Evolutionary conservation across 2,113 vertebrate genomes (phyloP), one percentile per base, ranked within the genome.

Genomic region (Zapus hudsonius): DNA sequence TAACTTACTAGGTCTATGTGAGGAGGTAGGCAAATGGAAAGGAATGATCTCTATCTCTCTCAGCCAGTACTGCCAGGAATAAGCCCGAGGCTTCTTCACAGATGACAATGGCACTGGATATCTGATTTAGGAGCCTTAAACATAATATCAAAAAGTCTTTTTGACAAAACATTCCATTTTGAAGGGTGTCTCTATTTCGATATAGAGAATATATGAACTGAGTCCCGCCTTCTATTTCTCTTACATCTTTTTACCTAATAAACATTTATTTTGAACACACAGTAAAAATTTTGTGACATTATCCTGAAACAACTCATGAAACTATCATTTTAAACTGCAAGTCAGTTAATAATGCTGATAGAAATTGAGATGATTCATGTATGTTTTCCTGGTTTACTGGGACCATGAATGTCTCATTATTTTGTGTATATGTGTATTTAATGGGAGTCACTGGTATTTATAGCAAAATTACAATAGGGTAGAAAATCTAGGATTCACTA

Each of bases 241-340:
- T 83, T 89, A 63, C 8, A 74, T 79, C 0, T 52, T 90, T 89
- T 83, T 83, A 59, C 19, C 61, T 73, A 83, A 76, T 81, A 92
- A 81, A 66, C 55, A 81, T 36, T 33, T 7, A 84, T 64, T 87
- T 92, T 74, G 25, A 81, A 97, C 67, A 92, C 47, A 38, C 4
- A 90, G 27, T 47, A 80, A 38, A 59, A 92, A 63, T 15, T 80
- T 74, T 83, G 69, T 95, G 57, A 44, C 23, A 84, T 83, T 84
- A 78, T 74, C 42, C 80, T 70, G 20, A 93, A 82, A 90, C 7
- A 36, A 36, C 27, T 94, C 55, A 87, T 92, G 93, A 92, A 91
- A 57, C 29, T 66, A 85, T 83, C 42, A 87, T 73, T 94, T 95
- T 47, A 88, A 92, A 87, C 29, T 57, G 88, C 42, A 15, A 1